These are phyloP conservation scores for Macrobrachium nipponense DNA, from an alignment of 1,140 invertebrate species.

Conservation along the genomic window DNA sequence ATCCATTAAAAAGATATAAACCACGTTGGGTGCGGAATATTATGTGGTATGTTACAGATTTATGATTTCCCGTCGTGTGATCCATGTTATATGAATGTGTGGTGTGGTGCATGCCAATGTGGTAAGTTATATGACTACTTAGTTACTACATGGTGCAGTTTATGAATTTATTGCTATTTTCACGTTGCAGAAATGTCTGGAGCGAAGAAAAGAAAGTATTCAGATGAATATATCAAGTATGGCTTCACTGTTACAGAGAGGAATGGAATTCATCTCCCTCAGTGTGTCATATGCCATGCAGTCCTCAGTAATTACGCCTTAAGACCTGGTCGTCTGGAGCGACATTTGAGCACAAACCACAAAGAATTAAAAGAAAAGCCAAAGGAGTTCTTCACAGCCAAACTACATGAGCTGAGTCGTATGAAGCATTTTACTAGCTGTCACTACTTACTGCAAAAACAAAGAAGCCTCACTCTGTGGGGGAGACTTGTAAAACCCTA, in stretches of 20 bases:
- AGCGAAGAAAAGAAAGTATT: conserved; percentile 51
- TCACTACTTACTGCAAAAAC: conserved; percentile 40
- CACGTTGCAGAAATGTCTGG: conserved; percentile 42
- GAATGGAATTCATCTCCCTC: conserved; percentile 44
- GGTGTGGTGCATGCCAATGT: conserved; percentile 31
- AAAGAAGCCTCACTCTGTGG: conserved; percentile 47
- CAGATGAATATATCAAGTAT: conserved; percentile 26
- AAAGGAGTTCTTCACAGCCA: no score
- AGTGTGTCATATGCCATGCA: conserved; percentile 44
- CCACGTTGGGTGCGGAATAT: no score
- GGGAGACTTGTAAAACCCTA: no score
- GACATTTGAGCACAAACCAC: conserved; percentile 26
- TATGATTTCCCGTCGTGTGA: conserved; percentile 30
- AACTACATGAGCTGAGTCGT: conserved; percentile 35
- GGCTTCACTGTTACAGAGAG: conserved; percentile 41
- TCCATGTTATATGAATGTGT: conserved; percentile 31
- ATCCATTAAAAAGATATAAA: no score
- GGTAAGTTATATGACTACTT: conserved; percentile 38
- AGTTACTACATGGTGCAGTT: conserved; percentile 34
- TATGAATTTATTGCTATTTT: conserved; percentile 41
- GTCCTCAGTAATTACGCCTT: conserved; percentile 23
- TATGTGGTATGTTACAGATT: conserved; percentile 19
- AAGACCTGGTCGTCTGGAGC: conserved; percentile 18
- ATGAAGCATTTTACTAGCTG: conserved; percentile 43
- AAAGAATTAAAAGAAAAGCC: conserved; percentile 13